phyloP scores from a whole-genome alignment of 1,140 invertebrate species.

The Zaprionus nigranus region DNA sequence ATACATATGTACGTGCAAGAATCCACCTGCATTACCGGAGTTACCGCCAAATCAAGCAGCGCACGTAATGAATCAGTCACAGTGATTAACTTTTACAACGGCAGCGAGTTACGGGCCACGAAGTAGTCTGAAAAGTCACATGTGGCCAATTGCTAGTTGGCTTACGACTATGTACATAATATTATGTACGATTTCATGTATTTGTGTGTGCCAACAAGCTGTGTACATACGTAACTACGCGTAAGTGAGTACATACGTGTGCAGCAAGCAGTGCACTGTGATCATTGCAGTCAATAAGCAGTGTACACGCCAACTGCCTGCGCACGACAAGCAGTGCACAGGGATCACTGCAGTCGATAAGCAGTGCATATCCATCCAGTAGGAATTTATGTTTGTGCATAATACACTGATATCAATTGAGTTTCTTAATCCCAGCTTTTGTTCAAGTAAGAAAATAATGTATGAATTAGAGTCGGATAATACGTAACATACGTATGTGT shows the following conservation, averaged over 20 bases:
- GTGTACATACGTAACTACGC: not conserved
- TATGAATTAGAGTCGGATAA: too few species aligned
- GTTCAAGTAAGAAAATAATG: too few species aligned
- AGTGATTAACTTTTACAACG: conserved; percentile 70
- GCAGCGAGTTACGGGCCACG: conserved; percentile 37
- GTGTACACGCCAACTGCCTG: not conserved
- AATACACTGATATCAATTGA: too few species aligned
- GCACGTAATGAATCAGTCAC: conserved; percentile 77
- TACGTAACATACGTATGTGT: not conserved
- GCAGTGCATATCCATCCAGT: too few species aligned
- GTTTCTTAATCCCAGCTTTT: too few species aligned
- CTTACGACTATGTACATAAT: not conserved
- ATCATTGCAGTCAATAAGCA: conserved; percentile 4
- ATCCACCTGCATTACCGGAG: conserved; percentile 46
- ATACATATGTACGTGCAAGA: not conserved
- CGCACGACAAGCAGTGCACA: too few species aligned
- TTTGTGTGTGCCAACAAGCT: conserved; percentile 3
- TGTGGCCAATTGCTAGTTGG: conserved; percentile 33
- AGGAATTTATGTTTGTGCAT: too few species aligned
- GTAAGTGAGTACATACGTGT: not conserved
- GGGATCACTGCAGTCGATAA: too few species aligned
- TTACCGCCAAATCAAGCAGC: conserved; percentile 65
- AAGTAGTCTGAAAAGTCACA: conserved; percentile 34
- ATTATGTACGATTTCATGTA: not conserved
- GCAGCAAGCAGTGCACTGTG: conserved; percentile 12